phyloP scores from a whole-genome alignment of 2,113 vertebrate genomes.

The Morone chrysops region DNA sequence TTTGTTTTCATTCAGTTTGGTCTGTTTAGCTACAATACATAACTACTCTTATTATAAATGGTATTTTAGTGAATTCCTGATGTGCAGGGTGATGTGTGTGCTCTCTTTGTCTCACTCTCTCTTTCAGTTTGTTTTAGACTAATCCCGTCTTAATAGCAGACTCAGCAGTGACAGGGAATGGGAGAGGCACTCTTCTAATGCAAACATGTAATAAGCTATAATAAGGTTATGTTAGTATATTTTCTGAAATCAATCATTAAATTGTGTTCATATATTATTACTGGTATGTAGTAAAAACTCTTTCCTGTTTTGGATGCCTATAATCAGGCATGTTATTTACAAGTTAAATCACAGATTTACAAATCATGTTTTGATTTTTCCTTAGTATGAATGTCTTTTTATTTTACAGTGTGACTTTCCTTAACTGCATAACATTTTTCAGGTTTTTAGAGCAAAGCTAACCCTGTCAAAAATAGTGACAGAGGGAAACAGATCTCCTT shows the following conservation, averaged over 20 bases:
- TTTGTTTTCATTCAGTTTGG: not conserved
- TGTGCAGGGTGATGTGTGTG: not conserved
- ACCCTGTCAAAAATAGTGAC: slow-evolving; percentile 60
- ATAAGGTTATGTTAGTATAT: slow-evolving; percentile 6
- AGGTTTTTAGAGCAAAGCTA: slow-evolving; percentile 36
- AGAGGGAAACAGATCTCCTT: slow-evolving; percentile 47
- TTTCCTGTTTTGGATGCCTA: not conserved
- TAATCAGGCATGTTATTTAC: not conserved
- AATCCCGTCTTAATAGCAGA: slow-evolving; percentile 47
- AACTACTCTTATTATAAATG: not conserved
- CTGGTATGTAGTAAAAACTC: not conserved
- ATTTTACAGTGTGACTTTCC: not conserved
- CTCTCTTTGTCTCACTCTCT: slow-evolving; percentile 2
- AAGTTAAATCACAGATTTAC: not conserved
- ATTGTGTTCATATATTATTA: not conserved
- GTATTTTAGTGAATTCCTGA: not conserved
- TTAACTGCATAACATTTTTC: slow-evolving; percentile 17
- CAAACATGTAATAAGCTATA: slow-evolving; percentile 18
- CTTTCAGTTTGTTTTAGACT: slow-evolving; percentile 23
- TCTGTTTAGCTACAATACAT: not conserved
- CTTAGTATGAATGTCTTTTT: not conserved
- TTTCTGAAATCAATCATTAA: not conserved
- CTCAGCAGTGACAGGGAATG: slow-evolving; percentile 11
- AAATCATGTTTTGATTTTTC: not conserved
- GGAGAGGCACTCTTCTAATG: slow-evolving; percentile 22